Percentiles rank a stretch among this genome's conserved stretches.
Conservation (phyloP, 2,888 invertebrate genomes). For the Drosophila greeni region DNA sequence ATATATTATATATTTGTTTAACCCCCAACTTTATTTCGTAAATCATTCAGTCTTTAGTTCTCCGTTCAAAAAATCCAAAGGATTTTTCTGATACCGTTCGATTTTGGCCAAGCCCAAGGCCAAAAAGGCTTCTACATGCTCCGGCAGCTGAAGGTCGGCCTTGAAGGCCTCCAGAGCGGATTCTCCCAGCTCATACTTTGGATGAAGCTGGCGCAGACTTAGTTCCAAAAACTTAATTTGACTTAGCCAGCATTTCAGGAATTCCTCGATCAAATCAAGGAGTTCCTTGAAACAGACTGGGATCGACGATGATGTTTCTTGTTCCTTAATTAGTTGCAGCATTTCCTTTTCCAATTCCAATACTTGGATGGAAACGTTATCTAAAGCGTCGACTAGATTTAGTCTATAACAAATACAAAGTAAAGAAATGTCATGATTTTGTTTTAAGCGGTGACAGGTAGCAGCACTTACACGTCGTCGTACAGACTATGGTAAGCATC, state of each 20-base stretch:
- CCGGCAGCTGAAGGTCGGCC: conserved; percentile 27
- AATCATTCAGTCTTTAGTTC: not conserved
- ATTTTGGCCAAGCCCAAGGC: conserved; percentile 39
- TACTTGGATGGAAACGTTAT: conserved; percentile 24
- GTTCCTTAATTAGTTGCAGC: conserved; percentile 4
- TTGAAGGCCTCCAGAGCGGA: conserved; percentile 34
- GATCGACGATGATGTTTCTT: not conserved
- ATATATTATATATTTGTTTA: not conserved
- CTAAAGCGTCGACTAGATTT: not conserved
- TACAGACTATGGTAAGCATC: conserved; percentile 27
- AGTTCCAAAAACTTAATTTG: conserved; percentile 51
- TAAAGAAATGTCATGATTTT: not conserved
- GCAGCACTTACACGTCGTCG: conserved; percentile 43
- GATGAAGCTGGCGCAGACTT: conserved; percentile 27
- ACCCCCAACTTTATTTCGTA: not conserved
- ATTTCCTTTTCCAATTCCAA: conserved; percentile 21
- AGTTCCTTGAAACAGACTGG: conserved; percentile 14
- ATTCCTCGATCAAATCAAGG: conserved; percentile 34
- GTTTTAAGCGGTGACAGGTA: not conserved
- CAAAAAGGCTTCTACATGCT: conserved; percentile 19
- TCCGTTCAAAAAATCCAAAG: not conserved
- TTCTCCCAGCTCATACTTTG: conserved; percentile 14
- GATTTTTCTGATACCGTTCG: not conserved
- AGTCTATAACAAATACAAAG: conserved; percentile 25
- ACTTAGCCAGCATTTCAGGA: conserved; percentile 29